Conservation (phyloP, 2,113 vertebrate genomes). For the Cavia porcellus region DNA sequence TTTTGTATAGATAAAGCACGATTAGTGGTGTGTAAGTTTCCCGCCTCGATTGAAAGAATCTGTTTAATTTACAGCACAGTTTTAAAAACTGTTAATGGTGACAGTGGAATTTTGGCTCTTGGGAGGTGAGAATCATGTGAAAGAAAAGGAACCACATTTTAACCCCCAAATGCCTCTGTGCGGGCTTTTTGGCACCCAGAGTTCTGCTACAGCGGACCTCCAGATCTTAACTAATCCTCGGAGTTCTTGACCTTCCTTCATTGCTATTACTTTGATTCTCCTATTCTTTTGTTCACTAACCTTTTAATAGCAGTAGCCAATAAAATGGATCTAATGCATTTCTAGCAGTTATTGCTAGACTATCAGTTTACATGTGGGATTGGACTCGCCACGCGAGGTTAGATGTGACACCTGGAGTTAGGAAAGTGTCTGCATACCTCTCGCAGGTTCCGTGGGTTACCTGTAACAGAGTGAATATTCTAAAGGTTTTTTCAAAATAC, state of each 20-base stretch:
- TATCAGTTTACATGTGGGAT: not conserved
- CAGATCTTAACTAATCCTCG: not conserved
- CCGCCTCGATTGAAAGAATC: not conserved
- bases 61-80: slow-evolving; percentile 6
- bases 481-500: not conserved
- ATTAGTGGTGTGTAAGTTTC: not conserved
- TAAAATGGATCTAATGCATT: not conserved
- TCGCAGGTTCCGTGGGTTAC: not conserved
- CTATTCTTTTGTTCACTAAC: not conserved
- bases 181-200: not conserved
- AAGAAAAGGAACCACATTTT: not conserved
- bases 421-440: not conserved
- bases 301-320: not conserved
- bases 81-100: slow-evolving; percentile 19
- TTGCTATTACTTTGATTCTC: not conserved
- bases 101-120: slow-evolving; percentile 1
- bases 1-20: slow-evolving; percentile 2
- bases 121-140: not conserved
- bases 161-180: not conserved
- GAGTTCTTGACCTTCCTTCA: not conserved
- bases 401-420: not conserved
- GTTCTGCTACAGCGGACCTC: not conserved
- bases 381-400: not conserved
- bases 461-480: not conserved
- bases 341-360: not conserved